phyloP scores from a whole-genome alignment of 2,113 vertebrate genomes.

The Phylloscopus whistleri region DNA sequence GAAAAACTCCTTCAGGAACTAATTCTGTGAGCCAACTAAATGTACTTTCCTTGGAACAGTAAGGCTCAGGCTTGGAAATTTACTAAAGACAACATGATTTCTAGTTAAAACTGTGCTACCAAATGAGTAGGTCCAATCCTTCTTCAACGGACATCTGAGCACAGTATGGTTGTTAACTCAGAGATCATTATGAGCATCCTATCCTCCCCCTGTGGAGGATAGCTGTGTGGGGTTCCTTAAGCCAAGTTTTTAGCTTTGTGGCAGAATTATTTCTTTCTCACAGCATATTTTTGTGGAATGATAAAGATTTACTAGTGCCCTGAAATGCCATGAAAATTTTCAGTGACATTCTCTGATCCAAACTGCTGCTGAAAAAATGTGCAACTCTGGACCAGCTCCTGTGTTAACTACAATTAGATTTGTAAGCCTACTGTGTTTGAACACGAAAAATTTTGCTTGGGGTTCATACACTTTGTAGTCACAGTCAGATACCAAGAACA shows the following conservation, averaged over 20 bases:
- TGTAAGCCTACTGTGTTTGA: neutral
- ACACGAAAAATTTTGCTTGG: neutral
- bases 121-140: neutral
- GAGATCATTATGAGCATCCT: neutral
- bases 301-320: neutral
- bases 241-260: neutral
- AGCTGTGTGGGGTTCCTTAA: neutral
- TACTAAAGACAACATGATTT: neutral
- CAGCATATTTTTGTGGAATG: neutral
- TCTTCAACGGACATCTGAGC: neutral
- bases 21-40: neutral
- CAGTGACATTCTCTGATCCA: neutral
- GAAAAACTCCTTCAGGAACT: neutral
- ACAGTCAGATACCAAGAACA: neutral
- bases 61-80: neutral
- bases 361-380: neutral
- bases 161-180: fast-evolving
- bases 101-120: neutral
- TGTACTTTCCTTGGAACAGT: neutral
- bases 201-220: neutral
- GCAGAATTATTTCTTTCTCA: neutral
- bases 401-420: neutral
- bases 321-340: neutral
- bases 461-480: neutral
- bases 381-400: neutral